Percentiles rank a stretch among this genome's conserved stretches.
These are phyloP conservation scores for Cochlearius cochlearius DNA, from an alignment of 2,113 vertebrate species.

Conservation along the genomic window DNA sequence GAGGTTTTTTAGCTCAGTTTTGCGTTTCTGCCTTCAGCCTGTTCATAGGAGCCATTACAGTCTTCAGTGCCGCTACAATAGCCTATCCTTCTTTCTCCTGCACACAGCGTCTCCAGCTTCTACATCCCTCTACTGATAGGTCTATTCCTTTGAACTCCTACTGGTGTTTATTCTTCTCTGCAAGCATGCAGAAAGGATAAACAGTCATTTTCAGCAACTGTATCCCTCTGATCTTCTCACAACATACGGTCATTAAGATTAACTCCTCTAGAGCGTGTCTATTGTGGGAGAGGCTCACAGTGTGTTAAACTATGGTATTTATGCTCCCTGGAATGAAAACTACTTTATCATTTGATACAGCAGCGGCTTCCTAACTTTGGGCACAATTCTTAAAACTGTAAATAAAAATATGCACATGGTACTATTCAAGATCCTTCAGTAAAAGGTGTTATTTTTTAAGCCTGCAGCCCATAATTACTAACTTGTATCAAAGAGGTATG, in stretches of 20 bases:
- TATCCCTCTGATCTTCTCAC: neutral
- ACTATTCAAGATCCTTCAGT: neutral
- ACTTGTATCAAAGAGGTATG: neutral
- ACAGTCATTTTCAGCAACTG: neutral
- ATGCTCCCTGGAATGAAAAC: neutral
- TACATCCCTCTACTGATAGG: neutral
- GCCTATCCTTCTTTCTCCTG: neutral
- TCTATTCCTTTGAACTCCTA: neutral
- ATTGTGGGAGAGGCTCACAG: neutral
- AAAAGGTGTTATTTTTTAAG: neutral
- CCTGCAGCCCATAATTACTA: neutral
- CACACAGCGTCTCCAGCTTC: neutral
- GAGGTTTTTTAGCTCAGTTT: neutral
- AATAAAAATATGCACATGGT: neutral
- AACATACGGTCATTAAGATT: conserved; percentile 28
- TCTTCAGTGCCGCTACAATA: rapidly evolving
- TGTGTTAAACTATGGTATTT: neutral
- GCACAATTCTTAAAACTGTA: neutral
- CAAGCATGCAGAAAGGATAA: neutral
- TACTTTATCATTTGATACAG: conserved; percentile 6
- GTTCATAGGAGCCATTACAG: neutral
- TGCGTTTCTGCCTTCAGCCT: neutral
- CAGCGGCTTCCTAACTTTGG: neutral
- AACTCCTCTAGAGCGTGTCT: neutral
- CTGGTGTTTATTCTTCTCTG: neutral